Evolutionary conservation across 1,140 invertebrate genomes (phyloP), one percentile per base, ranked within the genome.

Genomic region (Nylanderia fulva): DNA sequence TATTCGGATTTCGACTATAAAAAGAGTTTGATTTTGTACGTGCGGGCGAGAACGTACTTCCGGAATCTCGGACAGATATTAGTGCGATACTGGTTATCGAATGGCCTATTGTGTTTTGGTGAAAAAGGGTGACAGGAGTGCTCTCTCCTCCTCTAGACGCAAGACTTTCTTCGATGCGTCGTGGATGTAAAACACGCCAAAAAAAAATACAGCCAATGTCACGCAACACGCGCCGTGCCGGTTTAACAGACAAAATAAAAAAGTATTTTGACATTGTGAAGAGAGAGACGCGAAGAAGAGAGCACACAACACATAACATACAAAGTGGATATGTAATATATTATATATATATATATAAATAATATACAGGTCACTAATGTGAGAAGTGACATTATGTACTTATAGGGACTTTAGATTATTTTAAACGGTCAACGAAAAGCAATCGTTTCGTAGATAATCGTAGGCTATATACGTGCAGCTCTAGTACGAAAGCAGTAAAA

Each of bases 401-500:
- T 86, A 87, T 83, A 84, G 56, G 15, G 13, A 88, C 72, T 52
- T 79, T 85, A 85, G 80, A 75, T 85, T 88, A 90, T 75, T 91
- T 91, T 84, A 79, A 90, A 88, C 18, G 58, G 68, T 92, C 90
- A 92, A 92, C 90, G 90, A 92, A 91, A 90, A 91, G 89, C 87
- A 91, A 90, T 91, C 84, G 82, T 89, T 91, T 77, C 15, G 71
- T 90, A 91, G 85, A 80, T 71, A 88, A 76, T 63, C 8, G 45
- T 88, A 91, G 77, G 54, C 69, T 27, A 71, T 89, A 69, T 80
- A 68, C 52, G 39, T 79, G 61, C 75, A 77, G 42, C 61, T 79
- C 29, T 79, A 52, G 61, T 82, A 71, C 36, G 66, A 24, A 54
- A 11, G 18, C 42, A 18, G 27, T 18, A 45, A 71, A 64, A 39